Conservation (phyloP, 35 echinoderm and acorn worm species). For the Stichopus chloronotus region DNA sequence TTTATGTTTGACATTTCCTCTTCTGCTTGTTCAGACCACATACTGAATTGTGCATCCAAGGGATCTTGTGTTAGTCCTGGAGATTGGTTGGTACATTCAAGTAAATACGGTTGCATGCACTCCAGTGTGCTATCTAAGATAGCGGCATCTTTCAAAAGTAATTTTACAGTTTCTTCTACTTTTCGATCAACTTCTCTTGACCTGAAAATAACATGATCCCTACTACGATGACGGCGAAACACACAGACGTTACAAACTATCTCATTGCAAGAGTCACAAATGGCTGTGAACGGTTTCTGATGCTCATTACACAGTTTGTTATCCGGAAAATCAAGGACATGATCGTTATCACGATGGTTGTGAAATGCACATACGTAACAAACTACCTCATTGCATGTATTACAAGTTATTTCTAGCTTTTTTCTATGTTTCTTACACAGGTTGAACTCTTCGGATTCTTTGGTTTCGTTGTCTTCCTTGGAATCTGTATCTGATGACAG, state of each 20-base stretch:
- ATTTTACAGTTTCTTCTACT: neutral
- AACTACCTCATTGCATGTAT: conserved; percentile 1
- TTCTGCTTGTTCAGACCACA: neutral
- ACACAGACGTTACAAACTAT: no score
- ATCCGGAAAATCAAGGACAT: neutral
- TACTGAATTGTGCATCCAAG: neutral
- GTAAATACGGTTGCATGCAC: neutral
- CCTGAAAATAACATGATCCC: neutral
- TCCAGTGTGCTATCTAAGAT: neutral
- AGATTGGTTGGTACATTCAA: neutral
- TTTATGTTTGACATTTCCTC: neutral
- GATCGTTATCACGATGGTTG: conserved; percentile 3
- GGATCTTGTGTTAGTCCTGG: neutral
- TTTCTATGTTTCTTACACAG: conserved; percentile 8
- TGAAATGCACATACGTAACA: conserved; percentile 23
- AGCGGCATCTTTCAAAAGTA: neutral
- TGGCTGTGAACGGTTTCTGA: no score
- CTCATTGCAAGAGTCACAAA: no score
- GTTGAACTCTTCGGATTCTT: neutral
- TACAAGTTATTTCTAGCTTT: neutral
- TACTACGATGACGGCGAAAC: no score
- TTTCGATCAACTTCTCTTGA: neutral
- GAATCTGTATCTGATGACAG: neutral
- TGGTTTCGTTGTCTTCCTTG: neutral
- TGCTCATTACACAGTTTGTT: no score